phyloP scores from a whole-genome alignment of 2,797 vertebrate genomes.

The Falco novaeseelandiae region DNA sequence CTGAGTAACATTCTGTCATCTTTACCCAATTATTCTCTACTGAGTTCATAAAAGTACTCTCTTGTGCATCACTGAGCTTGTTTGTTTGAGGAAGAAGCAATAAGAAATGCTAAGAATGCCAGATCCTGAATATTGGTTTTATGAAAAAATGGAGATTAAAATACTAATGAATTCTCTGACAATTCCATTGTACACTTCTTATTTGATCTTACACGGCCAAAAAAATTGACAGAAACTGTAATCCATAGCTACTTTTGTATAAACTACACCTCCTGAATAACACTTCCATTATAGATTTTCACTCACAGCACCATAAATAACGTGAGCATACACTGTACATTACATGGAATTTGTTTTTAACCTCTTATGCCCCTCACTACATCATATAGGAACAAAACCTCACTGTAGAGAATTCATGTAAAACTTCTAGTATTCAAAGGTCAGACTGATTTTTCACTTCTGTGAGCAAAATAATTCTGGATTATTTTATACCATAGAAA shows the following conservation, averaged over 20 bases:
- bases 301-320: not conserved
- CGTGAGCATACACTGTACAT: not conserved
- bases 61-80: not conserved
- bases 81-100: not conserved
- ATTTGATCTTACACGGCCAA: not conserved
- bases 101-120: not conserved
- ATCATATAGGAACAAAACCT: not conserved
- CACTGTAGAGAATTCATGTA: not conserved
- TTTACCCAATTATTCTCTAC: not conserved
- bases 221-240: not conserved
- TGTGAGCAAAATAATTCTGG: not conserved
- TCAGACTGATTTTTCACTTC: not conserved
- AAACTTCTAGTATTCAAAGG: not conserved
- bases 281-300: not conserved
- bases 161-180: not conserved
- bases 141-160: conserved; percentile 10
- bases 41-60: not conserved
- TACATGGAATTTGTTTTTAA: not conserved
- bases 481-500: not conserved
- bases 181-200: not conserved
- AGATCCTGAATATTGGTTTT: not conserved
- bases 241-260: not conserved
- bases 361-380: not conserved
- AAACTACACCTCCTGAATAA: not conserved
- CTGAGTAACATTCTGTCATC: not conserved